Percentiles rank a stretch among this genome's conserved stretches.
Conservation (phyloP, 2,888 invertebrate species). For the Podotricha telesiphe region DNA sequence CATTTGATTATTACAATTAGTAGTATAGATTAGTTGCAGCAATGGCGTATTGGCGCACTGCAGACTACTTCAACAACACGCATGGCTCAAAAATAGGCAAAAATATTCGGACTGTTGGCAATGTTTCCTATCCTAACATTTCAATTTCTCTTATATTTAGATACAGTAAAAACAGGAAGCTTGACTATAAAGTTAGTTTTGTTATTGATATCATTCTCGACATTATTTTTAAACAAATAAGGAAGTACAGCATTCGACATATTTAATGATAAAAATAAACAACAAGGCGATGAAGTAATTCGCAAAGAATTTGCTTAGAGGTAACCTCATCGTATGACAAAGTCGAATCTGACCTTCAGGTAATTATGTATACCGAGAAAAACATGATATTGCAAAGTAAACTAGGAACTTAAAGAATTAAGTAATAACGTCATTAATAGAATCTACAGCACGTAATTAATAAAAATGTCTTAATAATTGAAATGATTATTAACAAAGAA, state of each 20-base stretch:
- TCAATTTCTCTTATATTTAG: neutral
- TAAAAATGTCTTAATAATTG: neutral
- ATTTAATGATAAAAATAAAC: slow-evolving; percentile 16
- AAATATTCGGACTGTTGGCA: slow-evolving; percentile 1
- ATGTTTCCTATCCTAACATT: slow-evolving; percentile 1
- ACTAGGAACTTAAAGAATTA: slow-evolving; percentile 8
- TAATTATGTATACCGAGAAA: slow-evolving; percentile 47
- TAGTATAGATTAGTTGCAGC: slow-evolving; percentile 9
- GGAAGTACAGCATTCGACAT: neutral
- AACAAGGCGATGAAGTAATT: slow-evolving; percentile 58
- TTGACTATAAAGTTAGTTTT: too few relatives aligned
- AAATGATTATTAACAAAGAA: neutral
- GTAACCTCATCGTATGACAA: slow-evolving; percentile 56
- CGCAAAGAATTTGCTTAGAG: slow-evolving; percentile 60
- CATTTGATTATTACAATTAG: neutral
- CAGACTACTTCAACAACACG: slow-evolving; percentile 16
- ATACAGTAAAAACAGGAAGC: neutral
- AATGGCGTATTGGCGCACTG: slow-evolving; percentile 19
- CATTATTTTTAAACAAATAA: too few relatives aligned
- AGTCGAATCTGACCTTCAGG: slow-evolving; percentile 62
- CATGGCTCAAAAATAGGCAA: slow-evolving; percentile 15
- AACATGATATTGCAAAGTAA: slow-evolving; percentile 28
- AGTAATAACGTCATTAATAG: slow-evolving; percentile 8
- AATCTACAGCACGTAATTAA: neutral
- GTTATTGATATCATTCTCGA: too few relatives aligned